Percentiles rank a stretch among this genome's conserved stretches.
phyloP scores from a whole-genome alignment of 2,888 invertebrate genomes.

The Cosmopolites sordidus region DNA sequence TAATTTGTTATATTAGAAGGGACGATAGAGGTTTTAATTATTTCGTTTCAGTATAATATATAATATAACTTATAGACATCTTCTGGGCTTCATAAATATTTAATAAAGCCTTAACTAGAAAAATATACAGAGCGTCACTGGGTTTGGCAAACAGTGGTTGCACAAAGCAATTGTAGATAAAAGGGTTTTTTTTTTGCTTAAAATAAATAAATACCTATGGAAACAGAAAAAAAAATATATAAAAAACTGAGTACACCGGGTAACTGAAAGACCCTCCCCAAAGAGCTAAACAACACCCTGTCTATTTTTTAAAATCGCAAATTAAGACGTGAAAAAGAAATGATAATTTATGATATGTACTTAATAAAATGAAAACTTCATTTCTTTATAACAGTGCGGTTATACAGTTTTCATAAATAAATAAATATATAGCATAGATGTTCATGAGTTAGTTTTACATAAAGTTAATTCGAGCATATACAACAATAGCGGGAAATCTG shows the following conservation, averaged over 20 bases:
- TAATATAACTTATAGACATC: conserved; percentile 2
- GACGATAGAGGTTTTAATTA: background rate
- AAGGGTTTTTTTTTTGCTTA: no score
- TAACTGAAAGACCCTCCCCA: no score
- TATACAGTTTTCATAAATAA: conserved; percentile 6
- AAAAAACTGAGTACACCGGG: background rate
- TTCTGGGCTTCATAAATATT: conserved; percentile 12
- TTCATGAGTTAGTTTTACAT: conserved; percentile 16
- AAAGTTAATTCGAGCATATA: conserved; percentile 35
- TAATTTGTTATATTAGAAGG: no score
- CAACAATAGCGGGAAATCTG: conserved; percentile 32
- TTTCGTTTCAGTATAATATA: conserved; percentile 20
- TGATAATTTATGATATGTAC: conserved; percentile 27
- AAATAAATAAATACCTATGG: background rate
- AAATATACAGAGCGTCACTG: background rate
- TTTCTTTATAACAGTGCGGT: background rate
- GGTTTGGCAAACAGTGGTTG: no score
- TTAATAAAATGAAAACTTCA: conserved; percentile 17
- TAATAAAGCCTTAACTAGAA: conserved; percentile 18
- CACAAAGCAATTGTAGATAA: no score
- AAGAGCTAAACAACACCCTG: background rate
- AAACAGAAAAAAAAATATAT: background rate
- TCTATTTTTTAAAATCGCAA: background rate
- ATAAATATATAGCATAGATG: conserved; percentile 12
- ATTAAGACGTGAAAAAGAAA: conserved; percentile 13